Evolutionary conservation across 2,888 invertebrate species (phyloP).

Genomic region (Platynereis dumerilii): DNA sequence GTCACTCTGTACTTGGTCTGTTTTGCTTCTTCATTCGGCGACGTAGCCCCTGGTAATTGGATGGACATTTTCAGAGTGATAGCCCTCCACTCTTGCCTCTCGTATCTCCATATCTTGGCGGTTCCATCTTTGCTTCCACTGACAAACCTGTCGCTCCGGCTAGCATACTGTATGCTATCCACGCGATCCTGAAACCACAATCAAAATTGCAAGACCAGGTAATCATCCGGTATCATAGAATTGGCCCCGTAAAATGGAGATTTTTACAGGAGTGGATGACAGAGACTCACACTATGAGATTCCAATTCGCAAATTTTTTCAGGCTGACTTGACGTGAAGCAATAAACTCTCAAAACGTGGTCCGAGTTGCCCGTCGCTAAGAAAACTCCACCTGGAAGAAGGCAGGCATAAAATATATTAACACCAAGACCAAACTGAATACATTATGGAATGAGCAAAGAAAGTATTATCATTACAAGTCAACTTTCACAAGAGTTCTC

Average conservation of each 20-base stretch:
- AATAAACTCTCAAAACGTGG: constrained; percentile 89
- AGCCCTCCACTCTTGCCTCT: constrained; percentile 88
- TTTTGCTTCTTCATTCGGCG: constrained; percentile 16
- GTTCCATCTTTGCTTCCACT: constrained; percentile 96
- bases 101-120: constrained; percentile 90
- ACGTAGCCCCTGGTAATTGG: constrained; percentile 24
- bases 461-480: no score
- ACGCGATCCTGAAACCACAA: constrained; percentile 77
- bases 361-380: constrained; percentile 94
- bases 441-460: not conserved
- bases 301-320: constrained; percentile 78
- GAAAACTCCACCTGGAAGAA: constrained; percentile 74
- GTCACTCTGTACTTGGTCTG: constrained; percentile 76
- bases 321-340: constrained; percentile 79
- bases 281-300: constrained; percentile 71
- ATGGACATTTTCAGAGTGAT: constrained; percentile 70
- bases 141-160: constrained; percentile 83
- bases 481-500: not conserved
- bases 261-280: not conserved
- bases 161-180: constrained; percentile 95
- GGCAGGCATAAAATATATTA: not conserved
- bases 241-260: not conserved
- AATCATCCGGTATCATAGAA: not conserved
- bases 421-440: not conserved
- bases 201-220: not conserved